These are phyloP conservation scores for Callimorpha dominula DNA, from an alignment of 2,888 invertebrate genomes.

Conservation along the genomic window DNA sequence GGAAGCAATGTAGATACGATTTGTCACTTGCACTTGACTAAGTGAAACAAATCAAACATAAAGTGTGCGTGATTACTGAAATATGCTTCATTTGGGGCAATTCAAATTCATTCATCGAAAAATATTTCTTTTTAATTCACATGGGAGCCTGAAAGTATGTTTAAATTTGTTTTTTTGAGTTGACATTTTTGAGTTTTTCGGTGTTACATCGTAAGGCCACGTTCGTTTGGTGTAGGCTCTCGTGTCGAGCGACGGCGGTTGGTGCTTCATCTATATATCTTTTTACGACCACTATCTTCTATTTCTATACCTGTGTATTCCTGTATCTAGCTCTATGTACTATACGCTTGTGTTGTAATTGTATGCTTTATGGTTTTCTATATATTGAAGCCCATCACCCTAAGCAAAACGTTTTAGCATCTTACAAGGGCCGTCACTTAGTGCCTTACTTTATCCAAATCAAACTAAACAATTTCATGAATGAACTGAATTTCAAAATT, in stretches of 20 bases:
- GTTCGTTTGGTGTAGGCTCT: conserved; percentile 76
- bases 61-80: not conserved
- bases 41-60: not conserved
- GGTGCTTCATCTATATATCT: conserved; percentile 85
- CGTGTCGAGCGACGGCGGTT: conserved; percentile 78
- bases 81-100: not conserved
- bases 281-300: conserved; percentile 68
- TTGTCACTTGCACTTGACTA: not conserved
- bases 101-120: too few species aligned
- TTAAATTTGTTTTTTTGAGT: conserved; percentile 21
- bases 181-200: conserved; percentile 47
- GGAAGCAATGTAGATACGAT: not conserved
- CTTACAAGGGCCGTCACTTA: not conserved
- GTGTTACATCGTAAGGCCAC: conserved; percentile 62
- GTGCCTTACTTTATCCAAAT: not conserved
- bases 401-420: not conserved
- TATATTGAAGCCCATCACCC: not conserved
- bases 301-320: conserved; percentile 73
- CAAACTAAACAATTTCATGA: not conserved
- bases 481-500: not conserved
- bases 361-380: conserved; percentile 63
- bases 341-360: conserved; percentile 75
- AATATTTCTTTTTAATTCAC: too few species aligned
- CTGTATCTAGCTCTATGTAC: conserved; percentile 72
- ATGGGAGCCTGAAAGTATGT: not conserved